Conservation (phyloP, 2,797 vertebrate species). For the Aselliscus stoliczkanus region DNA sequence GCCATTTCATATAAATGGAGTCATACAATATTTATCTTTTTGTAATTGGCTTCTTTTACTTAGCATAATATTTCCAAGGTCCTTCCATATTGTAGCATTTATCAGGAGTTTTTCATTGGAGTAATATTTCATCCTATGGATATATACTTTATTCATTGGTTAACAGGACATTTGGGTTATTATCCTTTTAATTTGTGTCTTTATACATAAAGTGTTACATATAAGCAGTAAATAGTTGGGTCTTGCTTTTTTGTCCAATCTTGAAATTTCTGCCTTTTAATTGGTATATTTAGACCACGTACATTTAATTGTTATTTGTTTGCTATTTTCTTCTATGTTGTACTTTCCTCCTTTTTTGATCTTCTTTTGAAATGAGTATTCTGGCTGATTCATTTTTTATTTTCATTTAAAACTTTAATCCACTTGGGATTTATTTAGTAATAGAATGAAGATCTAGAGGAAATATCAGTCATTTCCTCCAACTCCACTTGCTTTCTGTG, state of each 20-base stretch:
- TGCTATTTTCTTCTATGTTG: not conserved
- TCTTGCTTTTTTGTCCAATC: not conserved
- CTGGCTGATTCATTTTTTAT: not conserved
- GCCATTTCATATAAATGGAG: not conserved
- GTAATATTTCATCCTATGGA: not conserved
- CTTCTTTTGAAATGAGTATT: not conserved
- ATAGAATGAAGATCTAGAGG: not conserved
- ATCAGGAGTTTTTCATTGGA: not conserved
- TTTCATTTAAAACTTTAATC: not conserved
- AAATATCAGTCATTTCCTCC: not conserved
- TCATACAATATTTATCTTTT: not conserved
- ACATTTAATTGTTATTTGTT: not conserved
- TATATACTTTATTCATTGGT: not conserved
- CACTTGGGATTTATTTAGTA: not conserved
- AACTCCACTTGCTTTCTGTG: not conserved
- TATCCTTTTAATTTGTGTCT: not conserved
- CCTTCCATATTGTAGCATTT: not conserved
- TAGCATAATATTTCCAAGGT: not conserved
- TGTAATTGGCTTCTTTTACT: not conserved
- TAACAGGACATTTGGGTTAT: not conserved
- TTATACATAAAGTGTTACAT: not conserved
- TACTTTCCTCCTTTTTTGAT: not conserved
- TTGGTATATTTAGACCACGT: not conserved
- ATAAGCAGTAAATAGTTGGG: not conserved
- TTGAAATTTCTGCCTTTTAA: not conserved